Percentiles rank a stretch among this genome's conserved stretches.
These are phyloP conservation scores for Eulithis prunata DNA, from an alignment of 2,888 invertebrate species.

Conservation along the genomic window DNA sequence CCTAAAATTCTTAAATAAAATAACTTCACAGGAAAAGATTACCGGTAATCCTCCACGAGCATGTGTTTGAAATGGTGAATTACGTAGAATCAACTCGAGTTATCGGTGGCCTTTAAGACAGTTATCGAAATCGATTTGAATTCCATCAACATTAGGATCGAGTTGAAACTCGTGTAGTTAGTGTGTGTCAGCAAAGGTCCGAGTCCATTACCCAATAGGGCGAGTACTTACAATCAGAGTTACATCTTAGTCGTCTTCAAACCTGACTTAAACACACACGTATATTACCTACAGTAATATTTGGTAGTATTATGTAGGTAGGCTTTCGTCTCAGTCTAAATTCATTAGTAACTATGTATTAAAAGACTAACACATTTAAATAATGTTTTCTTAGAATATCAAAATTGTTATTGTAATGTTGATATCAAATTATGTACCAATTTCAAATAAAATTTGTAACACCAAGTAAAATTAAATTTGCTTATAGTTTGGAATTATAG, in stretches of 20 bases:
- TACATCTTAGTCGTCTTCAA: background rate
- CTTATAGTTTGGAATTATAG: no score
- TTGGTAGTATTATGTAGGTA: no score
- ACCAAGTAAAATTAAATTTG: background rate
- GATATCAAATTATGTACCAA: no score
- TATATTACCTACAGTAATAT: no score
- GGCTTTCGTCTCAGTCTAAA: no score
- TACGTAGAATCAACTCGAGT: constrained; percentile 31
- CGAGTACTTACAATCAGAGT: constrained; percentile 14
- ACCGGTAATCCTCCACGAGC: constrained; percentile 31
- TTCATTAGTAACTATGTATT: no score
- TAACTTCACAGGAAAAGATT: constrained; percentile 37
- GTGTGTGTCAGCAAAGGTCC: constrained; percentile 58
- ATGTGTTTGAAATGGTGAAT: constrained; percentile 29
- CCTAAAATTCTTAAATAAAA: background rate
- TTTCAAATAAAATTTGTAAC: no score
- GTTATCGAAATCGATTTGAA: constrained; percentile 50
- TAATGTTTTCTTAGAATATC: no score
- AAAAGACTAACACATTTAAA: no score
- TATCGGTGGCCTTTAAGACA: constrained; percentile 28
- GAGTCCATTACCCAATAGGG: constrained; percentile 40
- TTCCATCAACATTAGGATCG: constrained; percentile 47
- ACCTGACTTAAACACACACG: no score
- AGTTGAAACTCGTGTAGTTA: constrained; percentile 54
- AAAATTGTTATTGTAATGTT: no score